Evolutionary conservation across 1,140 invertebrate genomes (phyloP), one percentile per base, ranked within the genome.

Genomic region (Liolophura sinensis): DNA sequence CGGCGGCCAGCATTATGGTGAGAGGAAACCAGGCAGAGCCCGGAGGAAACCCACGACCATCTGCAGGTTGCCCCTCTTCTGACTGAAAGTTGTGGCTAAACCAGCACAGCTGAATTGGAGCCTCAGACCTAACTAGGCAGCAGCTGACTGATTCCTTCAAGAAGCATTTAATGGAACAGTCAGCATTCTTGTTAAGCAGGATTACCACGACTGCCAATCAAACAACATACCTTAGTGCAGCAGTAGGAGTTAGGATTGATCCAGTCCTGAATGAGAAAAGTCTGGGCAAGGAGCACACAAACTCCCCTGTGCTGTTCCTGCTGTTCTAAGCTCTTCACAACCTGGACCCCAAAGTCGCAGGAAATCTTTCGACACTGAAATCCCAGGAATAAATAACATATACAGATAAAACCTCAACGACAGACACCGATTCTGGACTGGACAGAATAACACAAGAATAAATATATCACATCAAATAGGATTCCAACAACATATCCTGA

Each of bases 201-300:
- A 40, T 40, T 40, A 40, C 3, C 9, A 40, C 3, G 9, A 40
- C 31, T 40, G 31, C 31, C 3, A 40, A 40, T 40, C 31, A 14
- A 40, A 18, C 12, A n/a, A 60, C 66, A 62, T 55, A 78, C 76
- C 67, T 76, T 72, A 60, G 72, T 78, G 60, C 73, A 68, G 40
- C 74, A 68, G 27, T 73, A 62, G 24, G 71, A 59, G 46, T 70
- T 69, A 9, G 70, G 69, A 64, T 67, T 73, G 18, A 78, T 73
- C 75, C 77, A 78, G 62, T 78, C 71, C 65, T 78, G 77, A 11
- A 78, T 72, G 9, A 78, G 73, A 60, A 78, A 77, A 18, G 73
- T 77, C 67, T 78, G 77, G 24, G 73, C 72, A 14, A 79, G 68
- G 25, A 71, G 62, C 16, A 74, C 74, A 67, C 72, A 76, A 24